Base-by-base conservation (phyloP, 2,888 invertebrate species). In the Kryphioiulus occultus region DNA sequence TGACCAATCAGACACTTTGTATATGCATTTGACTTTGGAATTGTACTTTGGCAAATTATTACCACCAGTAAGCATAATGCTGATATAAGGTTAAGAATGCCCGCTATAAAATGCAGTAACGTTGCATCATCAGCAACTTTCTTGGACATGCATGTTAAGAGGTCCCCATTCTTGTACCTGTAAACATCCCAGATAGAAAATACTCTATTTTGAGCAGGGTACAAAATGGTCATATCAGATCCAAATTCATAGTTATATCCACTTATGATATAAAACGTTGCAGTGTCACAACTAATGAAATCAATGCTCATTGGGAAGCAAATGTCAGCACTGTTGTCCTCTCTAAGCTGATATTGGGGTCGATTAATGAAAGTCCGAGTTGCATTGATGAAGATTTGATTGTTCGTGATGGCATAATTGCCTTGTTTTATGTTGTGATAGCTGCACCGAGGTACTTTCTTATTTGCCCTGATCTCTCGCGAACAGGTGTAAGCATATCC, bases 1-100 rank as follows among this genome's bases (percentile, higher is more conserved):
- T 86, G 53, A 86, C 86, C 39, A 26, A 86, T 32, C 12, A 86
- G 53, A n/a, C 86, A 47, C 26, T 86, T 86, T 22, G 86, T 42
- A 47, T 53, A 32, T n/a, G 42, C 39, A 22, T 39, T 44, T 10
- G 22, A 12, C 26, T 53, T 44, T 19, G 30, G 15, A n/a, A 47
- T 22, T 1, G 44, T 47, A 10, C 19, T 42, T 30, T 86, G 86
- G 26, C 26, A 47, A 32, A 47, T 47, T 32, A 86, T 32, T 12
- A 53, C 44, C 3, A 86, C 4, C 19, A 53, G 7, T 44, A 86
- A 47, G 1, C 86, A 86, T 9, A 26, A 15, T 47, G 86, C 5
- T 5, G 35, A 35, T 19, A 86, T 86, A 47, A 19, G 15, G 47
- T 47, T 47, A 47, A 47, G 3, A n/a, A 35, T 19, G n/a, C 7